A percentile compares a stretch with the other conserved stretches of the same genome.
Evolutionary conservation across 2,797 vertebrate species (phyloP).

Genomic region (Megaceryle alcyon): DNA sequence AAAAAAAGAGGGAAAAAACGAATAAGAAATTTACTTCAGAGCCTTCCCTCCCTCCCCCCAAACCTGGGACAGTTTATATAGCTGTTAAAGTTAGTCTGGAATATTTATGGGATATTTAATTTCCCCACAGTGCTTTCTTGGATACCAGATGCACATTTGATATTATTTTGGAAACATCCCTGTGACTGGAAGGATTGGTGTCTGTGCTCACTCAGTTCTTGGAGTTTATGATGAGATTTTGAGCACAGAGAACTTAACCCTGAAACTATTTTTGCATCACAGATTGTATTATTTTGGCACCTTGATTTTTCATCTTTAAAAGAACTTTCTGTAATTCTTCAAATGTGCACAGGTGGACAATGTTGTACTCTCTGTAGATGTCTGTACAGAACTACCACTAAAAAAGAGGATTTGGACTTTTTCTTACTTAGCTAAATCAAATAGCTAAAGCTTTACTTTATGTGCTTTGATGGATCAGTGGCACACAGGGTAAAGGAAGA

Average conservation of each 20-base stretch:
- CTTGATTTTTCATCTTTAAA: slow-evolving; percentile 29
- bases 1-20: neutral
- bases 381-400: neutral
- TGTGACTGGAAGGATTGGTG: neutral
- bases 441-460: neutral
- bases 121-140: neutral
- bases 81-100: neutral
- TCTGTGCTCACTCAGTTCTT: neutral
- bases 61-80: neutral
- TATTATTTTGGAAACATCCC: slow-evolving; percentile 1
- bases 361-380: neutral
- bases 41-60: neutral
- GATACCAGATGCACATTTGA: neutral
- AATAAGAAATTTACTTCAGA: neutral
- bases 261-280: slow-evolving; percentile 2
- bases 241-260: neutral
- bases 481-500: neutral
- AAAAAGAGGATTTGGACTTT: neutral
- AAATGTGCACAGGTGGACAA: neutral
- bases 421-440: neutral
- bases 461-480: neutral
- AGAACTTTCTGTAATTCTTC: neutral
- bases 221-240: slow-evolving; percentile 18
- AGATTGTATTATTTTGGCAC: neutral
- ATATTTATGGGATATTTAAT: slow-evolving; percentile 6